These are phyloP conservation scores for Pentamera pediparva DNA, from an alignment of 53 echinoderm and acorn worm genomes.

Conservation along the genomic window DNA sequence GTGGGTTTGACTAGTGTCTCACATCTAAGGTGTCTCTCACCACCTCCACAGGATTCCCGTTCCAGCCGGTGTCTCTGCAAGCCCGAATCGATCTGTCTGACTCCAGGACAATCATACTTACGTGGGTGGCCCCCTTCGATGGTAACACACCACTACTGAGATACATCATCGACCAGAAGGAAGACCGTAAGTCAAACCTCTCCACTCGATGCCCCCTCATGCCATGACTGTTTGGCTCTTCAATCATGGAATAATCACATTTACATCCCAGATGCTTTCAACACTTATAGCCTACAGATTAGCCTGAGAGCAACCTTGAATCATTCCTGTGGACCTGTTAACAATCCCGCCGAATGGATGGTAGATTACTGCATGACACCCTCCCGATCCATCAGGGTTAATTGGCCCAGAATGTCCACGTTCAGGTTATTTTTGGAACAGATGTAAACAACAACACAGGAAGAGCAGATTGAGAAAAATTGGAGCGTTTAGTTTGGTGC, in stretches of 20 bases:
- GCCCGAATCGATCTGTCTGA: conserved; percentile 40
- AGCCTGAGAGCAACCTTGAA: too few species aligned
- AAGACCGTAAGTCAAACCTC: conserved; percentile 63
- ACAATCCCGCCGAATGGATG: too few species aligned
- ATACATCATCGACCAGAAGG: conserved; percentile 87
- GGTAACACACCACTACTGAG: conserved; percentile 81
- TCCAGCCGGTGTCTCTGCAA: conserved; percentile 50
- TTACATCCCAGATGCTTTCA: too few species aligned
- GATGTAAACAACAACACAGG: too few species aligned
- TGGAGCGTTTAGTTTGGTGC: too few species aligned
- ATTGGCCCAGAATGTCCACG: too few species aligned
- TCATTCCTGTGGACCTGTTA: too few species aligned
- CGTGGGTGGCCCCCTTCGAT: conserved; percentile 74
- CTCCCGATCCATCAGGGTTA: too few species aligned
- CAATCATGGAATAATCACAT: neutral
- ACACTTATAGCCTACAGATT: too few species aligned
- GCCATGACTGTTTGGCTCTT: neutral
- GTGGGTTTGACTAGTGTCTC: neutral
- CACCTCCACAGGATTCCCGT: conserved; percentile 61
- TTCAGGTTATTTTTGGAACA: too few species aligned
- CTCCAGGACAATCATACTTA: conserved; percentile 67
- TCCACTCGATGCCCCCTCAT: neutral
- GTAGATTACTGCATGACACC: too few species aligned
- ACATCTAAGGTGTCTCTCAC: neutral
- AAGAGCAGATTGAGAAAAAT: too few species aligned